phyloP scores from a whole-genome alignment of 2,113 vertebrate species.

The Pedionomus torquatus region DNA sequence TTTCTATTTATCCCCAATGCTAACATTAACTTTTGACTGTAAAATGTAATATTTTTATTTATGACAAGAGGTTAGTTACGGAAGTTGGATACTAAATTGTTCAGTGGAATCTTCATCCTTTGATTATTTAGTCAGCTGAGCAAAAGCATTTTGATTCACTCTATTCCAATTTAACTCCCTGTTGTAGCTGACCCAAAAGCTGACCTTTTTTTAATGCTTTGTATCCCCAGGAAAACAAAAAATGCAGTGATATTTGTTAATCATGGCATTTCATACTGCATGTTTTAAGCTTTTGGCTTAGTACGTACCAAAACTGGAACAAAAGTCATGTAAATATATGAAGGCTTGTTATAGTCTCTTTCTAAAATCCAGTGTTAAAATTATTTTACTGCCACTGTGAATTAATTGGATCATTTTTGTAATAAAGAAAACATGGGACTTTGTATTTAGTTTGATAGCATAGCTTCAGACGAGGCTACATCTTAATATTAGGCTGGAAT shows the following conservation, averaged over 20 bases:
- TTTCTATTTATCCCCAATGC: not conserved
- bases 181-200: slow-evolving; percentile 32
- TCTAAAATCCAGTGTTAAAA: not conserved
- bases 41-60: slow-evolving; percentile 61
- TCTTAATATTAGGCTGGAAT: not conserved
- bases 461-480: not conserved
- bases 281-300: slow-evolving; percentile 21
- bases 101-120: slow-evolving; percentile 45
- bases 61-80: slow-evolving; percentile 18
- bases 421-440: not conserved
- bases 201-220: slow-evolving; percentile 27
- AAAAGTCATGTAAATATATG: slow-evolving; percentile 29
- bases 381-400: slow-evolving; percentile 30
- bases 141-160: slow-evolving; percentile 53
- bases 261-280: slow-evolving; percentile 1
- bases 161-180: slow-evolving; percentile 32
- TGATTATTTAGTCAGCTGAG: slow-evolving; percentile 47
- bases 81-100: slow-evolving; percentile 33
- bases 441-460: not conserved
- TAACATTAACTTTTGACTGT: slow-evolving; percentile 11
- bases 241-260: slow-evolving; percentile 15
- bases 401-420: not conserved
- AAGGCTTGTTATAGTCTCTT: not conserved
- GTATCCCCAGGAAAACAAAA: slow-evolving; percentile 56
- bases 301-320: not conserved